Evolutionary conservation across 2,888 invertebrate genomes (phyloP), one percentile per base, ranked within the genome.

Genomic region (Caenorhabditis macrosperma): DNA sequence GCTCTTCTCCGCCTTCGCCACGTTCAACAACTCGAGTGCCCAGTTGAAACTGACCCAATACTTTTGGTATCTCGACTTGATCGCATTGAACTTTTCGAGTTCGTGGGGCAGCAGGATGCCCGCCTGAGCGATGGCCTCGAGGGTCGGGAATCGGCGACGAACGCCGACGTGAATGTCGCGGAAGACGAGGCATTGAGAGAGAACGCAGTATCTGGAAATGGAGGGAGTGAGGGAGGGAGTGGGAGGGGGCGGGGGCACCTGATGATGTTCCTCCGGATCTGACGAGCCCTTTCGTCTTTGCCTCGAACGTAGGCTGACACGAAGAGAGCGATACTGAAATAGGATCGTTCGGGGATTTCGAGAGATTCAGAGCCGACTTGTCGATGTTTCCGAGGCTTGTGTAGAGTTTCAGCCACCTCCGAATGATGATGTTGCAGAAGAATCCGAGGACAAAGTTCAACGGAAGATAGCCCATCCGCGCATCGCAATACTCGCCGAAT

Each of bases 21-120:
- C 71, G 50, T 83, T 83, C 30, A 88, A 33, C 33, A 88, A 50
- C 44, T 85, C 68, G 24, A 86, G 83, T 7, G 82, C 76, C 88
- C 88, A 88, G 59, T 87, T 87, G 57, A 86, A 83, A 5, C 88
- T 87, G 35, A 88, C 68, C 88, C 88, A 88, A 55, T 88, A 88
- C 55, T 86, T 87, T 50, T 82, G 79, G 57, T 86, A 88, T 24
- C 78, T 33, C 15, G 72, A 72, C 35, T 78, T 72, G 30, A 78
- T 78, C 12, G 61, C 28, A 54, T 72, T 72, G 72, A 78, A 78
- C 44, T 78, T 74, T 38, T 78, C 78, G 7, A 78, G 63, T 54
- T 78, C 78, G 20, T 78, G 78, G 10, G 78, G 72, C 1, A 78
- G 22, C 52, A 78, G 28, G 17, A 78, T 78, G 55, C 83, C 83